Evolutionary conservation across 2,797 vertebrate genomes (phyloP).

Genomic region (Sebastes glaucus): DNA sequence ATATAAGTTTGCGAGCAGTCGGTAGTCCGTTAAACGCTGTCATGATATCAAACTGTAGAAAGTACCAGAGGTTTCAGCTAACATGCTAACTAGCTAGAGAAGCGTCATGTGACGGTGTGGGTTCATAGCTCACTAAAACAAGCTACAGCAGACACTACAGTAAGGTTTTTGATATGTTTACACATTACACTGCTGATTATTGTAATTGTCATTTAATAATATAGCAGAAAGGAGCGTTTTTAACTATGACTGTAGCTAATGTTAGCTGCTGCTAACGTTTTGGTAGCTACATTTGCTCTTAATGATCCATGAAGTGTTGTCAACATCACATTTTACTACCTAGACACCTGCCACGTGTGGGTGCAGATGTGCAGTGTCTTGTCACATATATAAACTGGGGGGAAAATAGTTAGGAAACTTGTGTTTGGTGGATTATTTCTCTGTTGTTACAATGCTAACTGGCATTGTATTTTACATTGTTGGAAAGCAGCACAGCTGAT

Average conservation of each 20-base stretch:
- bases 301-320: not conserved
- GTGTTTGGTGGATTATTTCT: no score
- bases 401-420: no score
- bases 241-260: not conserved
- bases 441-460: no score
- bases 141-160: not conserved
- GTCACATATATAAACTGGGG: not conserved
- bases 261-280: not conserved
- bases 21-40: not conserved
- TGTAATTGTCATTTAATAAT: not conserved
- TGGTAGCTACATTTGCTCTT: not conserved
- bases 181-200: rapidly evolving
- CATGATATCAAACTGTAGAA: not conserved
- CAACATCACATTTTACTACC: not conserved
- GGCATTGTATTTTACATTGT: no score
- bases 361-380: not conserved
- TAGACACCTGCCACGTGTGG: not conserved
- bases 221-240: not conserved
- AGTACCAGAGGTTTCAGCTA: constrained; percentile 35
- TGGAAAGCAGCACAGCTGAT: no score
- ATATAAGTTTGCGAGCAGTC: rapidly evolving
- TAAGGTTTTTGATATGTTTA: not conserved
- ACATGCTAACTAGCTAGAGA: constrained; percentile 34
- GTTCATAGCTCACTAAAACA: not conserved
- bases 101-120: not conserved